Evolutionary conservation across 2,888 invertebrate species (phyloP), one percentile per base, ranked within the genome.

Genomic region (Pyrocoelia pectoralis): DNA sequence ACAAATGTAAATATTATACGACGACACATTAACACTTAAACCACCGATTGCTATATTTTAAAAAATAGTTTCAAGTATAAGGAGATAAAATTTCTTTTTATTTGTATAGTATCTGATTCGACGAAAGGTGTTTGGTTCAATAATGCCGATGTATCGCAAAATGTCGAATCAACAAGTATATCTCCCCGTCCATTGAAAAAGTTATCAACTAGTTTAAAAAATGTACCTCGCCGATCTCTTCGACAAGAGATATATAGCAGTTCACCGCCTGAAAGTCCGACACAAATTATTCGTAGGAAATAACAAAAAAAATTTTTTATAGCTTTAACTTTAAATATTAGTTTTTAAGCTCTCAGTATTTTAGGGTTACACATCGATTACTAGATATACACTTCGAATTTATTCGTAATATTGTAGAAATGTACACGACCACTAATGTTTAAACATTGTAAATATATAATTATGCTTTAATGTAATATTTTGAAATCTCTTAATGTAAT

Each of bases 171-270:
- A 9, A 75, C 76, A 49, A 81, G 79, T 64, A 85, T 87, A 73
- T 91, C 91, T 1, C 91, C 92, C 50, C 84, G 90, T 51, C 89
- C 91, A 2, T 79, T 86, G 69, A 90, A 90, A 77, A 89, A 91
- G 55, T 85, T 90, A 72, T 79, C 80, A 12, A 76, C 77, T 12
- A 81, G 79, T 70, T 72, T 81, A 59, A 81, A 81, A 68, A 77
- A 74, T 67, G 76, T 77, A 19, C 79, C 81, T 1, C 76, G 77
- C 55, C 74, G 80, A 58, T 76, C 78, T 12, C 69, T 79, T 10
- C 74, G 76, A 54, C 78, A 79, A 41, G 81, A 81, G 61, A 62
- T 69, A 9, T 73, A 75, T 9, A 68, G 70, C 15, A 81, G 81
- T 60, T 80, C 80, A 28, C 81, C 81, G 14, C 81, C 81, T 4